Conservation (phyloP, 2,113 vertebrate species). For the Alces alces region DNA sequence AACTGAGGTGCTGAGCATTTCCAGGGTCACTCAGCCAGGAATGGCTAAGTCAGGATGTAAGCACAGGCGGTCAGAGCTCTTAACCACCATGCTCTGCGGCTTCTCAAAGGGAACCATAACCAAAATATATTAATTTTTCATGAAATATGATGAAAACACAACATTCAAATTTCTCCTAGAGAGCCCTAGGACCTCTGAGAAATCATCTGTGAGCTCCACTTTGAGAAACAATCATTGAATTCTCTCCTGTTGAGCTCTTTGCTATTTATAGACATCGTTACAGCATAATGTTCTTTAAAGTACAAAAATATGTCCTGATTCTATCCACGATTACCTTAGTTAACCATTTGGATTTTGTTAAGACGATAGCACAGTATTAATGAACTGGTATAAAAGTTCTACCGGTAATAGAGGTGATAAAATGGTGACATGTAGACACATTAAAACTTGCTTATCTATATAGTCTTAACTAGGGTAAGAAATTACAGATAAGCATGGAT, state of each 20-base stretch:
- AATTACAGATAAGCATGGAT: neutral
- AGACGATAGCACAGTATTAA: neutral
- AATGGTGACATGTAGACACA: neutral
- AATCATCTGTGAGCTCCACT: neutral
- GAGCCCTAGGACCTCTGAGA: neutral
- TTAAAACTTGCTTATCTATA: neutral
- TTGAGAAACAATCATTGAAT: conserved; percentile 18
- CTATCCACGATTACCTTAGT: neutral
- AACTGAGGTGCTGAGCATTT: neutral
- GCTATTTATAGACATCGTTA: neutral
- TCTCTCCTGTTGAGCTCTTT: neutral
- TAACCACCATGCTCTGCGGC: neutral
- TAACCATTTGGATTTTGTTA: neutral
- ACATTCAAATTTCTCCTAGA: neutral
- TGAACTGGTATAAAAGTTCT: conserved; percentile 9
- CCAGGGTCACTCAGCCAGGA: neutral
- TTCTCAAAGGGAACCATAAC: neutral
- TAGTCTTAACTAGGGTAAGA: neutral
- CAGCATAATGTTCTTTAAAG: neutral
- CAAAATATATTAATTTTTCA: conserved; percentile 28
- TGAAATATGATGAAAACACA: neutral
- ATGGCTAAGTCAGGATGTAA: neutral
- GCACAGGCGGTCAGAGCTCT: neutral
- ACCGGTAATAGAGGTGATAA: conserved; percentile 22
- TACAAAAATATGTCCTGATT: conserved; percentile 8